Base-by-base conservation (phyloP, 37 sponge, comb jelly and placozoan species). In the Amphimedon queenslandica region DNA sequence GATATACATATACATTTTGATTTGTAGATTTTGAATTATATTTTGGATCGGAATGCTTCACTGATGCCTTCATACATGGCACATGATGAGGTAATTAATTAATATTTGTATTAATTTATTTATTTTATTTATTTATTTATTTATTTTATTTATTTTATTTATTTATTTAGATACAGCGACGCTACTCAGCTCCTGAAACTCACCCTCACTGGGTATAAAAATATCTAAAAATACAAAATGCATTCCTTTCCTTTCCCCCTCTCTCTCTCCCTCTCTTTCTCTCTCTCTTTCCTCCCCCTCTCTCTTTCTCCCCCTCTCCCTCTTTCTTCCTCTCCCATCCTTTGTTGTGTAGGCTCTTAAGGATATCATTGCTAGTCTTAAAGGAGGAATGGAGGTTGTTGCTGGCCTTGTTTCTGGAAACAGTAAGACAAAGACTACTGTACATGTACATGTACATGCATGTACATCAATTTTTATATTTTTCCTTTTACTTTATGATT, bases 21-120 rank as follows among this genome's bases (percentile, higher is more conserved):
- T 24, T 3, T 82, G 51, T 60, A 92, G 88, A 60, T 86, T 25
- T 69, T 93, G 68, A 37, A 47, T 6, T 89, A 85, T 47, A 89
- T 93, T 31, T 76, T 89, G 70, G 81, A 93, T 63, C 69, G 94
- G 13, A 86, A 89, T 47, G 61, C 76, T 27, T 73, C 87, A 20
- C 73, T 93, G 13, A 36, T 93, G 3, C 94, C 94, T 10, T 90
- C 90, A 23, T 93, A 93, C 71, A 73, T 89, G 39, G 80, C 90
- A 21, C 70, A 80, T 39, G 79, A 89, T 79, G 94, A 85, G 80
- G 87, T 91, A 56, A 31, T 79, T 55, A 30, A 28, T 31, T 11
- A 27, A 0, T 4, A n/a, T n/a, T n/a, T n/a, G n/a, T n/a, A n/a
- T n/a, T n/a, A n/a, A n/a, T n/a, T n/a, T n/a, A n/a, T n/a, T n/a